Percentiles rank a stretch among this genome's conserved stretches.
Evolutionary conservation across 2,113 vertebrate genomes (phyloP).

Genomic region (Syrmaticus mikado): DNA sequence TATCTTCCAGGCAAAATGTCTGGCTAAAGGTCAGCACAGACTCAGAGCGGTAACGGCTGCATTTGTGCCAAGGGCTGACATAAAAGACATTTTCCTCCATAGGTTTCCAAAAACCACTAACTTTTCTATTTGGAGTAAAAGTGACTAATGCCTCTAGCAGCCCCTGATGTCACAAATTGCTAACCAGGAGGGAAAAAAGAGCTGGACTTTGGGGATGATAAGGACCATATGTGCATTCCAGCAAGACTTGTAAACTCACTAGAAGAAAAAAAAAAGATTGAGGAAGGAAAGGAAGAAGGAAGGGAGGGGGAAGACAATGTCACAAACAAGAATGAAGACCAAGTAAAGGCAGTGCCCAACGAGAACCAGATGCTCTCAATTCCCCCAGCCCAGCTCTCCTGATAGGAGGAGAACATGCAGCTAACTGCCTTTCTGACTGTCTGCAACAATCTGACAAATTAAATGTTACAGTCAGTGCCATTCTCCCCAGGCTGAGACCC

Average conservation of each 20-base stretch:
- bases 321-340: conserved; percentile 65
- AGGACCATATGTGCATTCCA: conserved; percentile 81
- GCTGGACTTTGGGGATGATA: conserved; percentile 53
- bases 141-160: conserved; percentile 55
- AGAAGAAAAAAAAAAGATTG: background rate
- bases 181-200: conserved; percentile 19
- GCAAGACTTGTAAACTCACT: conserved; percentile 45
- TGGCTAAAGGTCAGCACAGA: conserved; percentile 61
- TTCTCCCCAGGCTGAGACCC: background rate
- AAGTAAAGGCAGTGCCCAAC: conserved; percentile 42
- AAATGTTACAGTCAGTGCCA: background rate
- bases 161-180: conserved; percentile 67
- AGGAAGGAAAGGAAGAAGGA: background rate
- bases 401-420: background rate
- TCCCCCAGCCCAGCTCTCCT: background rate
- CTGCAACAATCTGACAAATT: background rate
- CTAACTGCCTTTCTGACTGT: background rate
- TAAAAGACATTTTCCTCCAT: conserved; percentile 55
- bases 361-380: conserved; percentile 67
- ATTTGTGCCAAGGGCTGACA: conserved; percentile 51
- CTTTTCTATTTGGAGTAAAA: conserved; percentile 58
- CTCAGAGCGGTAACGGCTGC: background rate
- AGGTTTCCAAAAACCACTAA: conserved; percentile 50
- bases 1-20: conserved; percentile 50
- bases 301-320: background rate